Evolutionary conservation across 2,113 vertebrate genomes (phyloP).

Genomic region (Pseudorhombus dupliciocellatus): DNA sequence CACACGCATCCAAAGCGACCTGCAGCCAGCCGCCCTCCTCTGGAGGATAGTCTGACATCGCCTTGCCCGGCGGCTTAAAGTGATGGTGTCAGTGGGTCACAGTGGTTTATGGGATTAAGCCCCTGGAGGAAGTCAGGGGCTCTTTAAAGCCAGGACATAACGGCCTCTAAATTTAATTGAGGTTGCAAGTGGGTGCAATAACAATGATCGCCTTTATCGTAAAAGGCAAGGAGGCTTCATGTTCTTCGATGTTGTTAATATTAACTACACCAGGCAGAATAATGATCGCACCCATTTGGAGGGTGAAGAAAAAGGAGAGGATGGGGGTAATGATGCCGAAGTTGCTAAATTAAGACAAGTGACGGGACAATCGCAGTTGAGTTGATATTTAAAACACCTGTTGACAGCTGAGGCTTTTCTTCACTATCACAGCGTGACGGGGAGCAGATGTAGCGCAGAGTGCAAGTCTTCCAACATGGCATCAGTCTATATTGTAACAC

Average conservation of each 20-base stretch:
- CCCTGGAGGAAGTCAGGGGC: constrained; percentile 68
- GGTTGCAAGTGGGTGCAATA: constrained; percentile 72
- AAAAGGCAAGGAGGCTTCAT: constrained; percentile 63
- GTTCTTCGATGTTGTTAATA: constrained; percentile 55
- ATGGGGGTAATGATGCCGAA: not conserved
- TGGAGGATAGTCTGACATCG: constrained; percentile 49
- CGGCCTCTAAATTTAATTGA: constrained; percentile 80
- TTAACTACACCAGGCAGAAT: constrained; percentile 53
- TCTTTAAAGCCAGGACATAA: constrained; percentile 74
- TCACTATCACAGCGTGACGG: constrained; percentile 19
- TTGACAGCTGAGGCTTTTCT: constrained; percentile 36
- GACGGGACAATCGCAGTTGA: constrained; percentile 9
- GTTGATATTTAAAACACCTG: constrained; percentile 43
- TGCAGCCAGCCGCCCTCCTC: constrained; percentile 44
- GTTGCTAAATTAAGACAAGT: constrained; percentile 21
- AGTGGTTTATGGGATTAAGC: constrained; percentile 75
- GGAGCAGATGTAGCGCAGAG: constrained; percentile 42
- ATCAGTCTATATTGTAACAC: constrained; percentile 59
- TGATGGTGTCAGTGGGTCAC: constrained; percentile 76
- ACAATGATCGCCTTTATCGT: constrained; percentile 71
- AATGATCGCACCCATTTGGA: constrained; percentile 29
- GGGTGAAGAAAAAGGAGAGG: not conserved
- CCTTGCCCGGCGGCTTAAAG: constrained; percentile 63
- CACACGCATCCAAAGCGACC: constrained; percentile 41
- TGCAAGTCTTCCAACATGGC: constrained; percentile 50